Evolutionary conservation across 2,888 invertebrate genomes (phyloP), one percentile per base, ranked within the genome.

Genomic region (Drosophila eohydei): DNA sequence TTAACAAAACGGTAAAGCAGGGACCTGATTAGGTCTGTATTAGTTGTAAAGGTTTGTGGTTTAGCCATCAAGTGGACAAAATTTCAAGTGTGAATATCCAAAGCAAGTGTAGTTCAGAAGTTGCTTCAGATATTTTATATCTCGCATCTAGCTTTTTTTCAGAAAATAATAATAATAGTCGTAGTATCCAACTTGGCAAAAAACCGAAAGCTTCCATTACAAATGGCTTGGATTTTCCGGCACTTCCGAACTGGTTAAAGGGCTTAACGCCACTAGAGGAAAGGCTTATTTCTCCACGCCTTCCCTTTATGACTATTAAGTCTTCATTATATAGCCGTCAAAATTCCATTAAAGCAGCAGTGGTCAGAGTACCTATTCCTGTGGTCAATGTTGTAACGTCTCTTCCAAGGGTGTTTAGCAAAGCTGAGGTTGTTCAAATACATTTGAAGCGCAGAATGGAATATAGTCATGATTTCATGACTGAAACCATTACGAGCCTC

Each of bases 231-330:
- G 43, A 26, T 26, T 44, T 44, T 44, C 6, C 44, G 12, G 26
- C 12, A 12, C 44, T 26, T 26, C 44, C 26, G 1, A 26, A 26
- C 12, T 12, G 44, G 1, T 44, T 26, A 26, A 21, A 21, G 12
- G 12, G 44, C 12, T 26, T 44, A 44, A 26, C 44, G 26, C 26
- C 44, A 1, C 6, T 44, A 12, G 43, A 44, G 21, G 44, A 44
- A 44, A 44, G 44, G 44, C 44, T 44, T 44, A 44, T 44, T 12
- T 26, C 26, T 3, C 44, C 44, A 44, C 26, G 44, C 44, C 26
- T 26, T 26, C 26, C 44, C 26, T 44, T 44, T 12, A 44, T 44
- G 44, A 44, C 26, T 0, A 44, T 44, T 6, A 44, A 44, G 12
- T 44, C 12, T 44, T 1, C 26, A 44, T 6, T 12, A 44, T 44